A percentile compares a stretch with the other conserved stretches of the same genome.
These are phyloP conservation scores for Eristalis tenax DNA, from an alignment of 2,888 invertebrate genomes.

Conservation along the genomic window DNA sequence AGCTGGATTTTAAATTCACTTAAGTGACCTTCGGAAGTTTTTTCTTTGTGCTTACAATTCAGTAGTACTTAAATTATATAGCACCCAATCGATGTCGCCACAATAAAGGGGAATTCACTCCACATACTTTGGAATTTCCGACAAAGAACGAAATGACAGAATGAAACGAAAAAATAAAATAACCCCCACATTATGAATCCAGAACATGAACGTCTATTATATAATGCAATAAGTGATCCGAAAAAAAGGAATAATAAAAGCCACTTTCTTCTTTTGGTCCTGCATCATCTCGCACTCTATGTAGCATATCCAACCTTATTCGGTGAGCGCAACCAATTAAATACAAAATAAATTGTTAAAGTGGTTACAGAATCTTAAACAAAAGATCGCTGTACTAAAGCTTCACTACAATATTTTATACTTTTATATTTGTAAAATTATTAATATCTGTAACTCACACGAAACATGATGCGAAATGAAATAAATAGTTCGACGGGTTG, in stretches of 20 bases:
- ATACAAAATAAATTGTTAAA: constrained; percentile 47
- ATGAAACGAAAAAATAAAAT: constrained; percentile 23
- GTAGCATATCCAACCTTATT: constrained; percentile 8
- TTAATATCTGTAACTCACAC: constrained; percentile 31
- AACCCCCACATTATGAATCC: constrained; percentile 22
- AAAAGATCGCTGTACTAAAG: too few species aligned
- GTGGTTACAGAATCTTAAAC: constrained; percentile 43
- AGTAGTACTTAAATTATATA: constrained; percentile 49
- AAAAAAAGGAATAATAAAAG: constrained; percentile 49
- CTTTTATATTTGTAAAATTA: too few species aligned
- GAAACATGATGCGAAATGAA: constrained; percentile 45
- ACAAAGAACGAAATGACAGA: constrained; percentile 1
- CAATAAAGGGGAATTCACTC: constrained; percentile 43
- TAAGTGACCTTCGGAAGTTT: constrained; percentile 37
- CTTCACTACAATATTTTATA: too few species aligned
- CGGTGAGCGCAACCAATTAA: constrained; percentile 49
- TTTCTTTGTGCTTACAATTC: constrained; percentile 39
- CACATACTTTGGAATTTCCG: constrained; percentile 48
- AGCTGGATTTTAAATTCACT: constrained; percentile 25
- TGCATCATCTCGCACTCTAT: not conserved
- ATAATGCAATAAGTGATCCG: constrained; percentile 50
- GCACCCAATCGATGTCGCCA: constrained; percentile 60
- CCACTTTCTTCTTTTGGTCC: constrained; percentile 8
- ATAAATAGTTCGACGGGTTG: constrained; percentile 46
- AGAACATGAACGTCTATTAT: constrained; percentile 51